These are phyloP conservation scores for Polydesmus complanatus DNA, from an alignment of 2,888 invertebrate genomes.

Conservation along the genomic window DNA sequence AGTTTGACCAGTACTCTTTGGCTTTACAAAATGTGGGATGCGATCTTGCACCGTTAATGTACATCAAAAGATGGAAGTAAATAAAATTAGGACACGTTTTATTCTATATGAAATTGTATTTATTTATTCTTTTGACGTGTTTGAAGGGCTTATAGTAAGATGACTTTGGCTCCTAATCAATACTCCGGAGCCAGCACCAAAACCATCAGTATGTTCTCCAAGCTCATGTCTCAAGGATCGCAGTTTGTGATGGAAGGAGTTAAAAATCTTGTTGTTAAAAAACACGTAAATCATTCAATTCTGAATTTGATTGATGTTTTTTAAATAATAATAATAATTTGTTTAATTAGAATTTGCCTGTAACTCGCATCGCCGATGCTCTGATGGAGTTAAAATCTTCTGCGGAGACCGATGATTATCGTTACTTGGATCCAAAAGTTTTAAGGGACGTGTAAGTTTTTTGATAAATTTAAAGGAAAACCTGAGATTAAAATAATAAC, in stretches of 20 bases:
- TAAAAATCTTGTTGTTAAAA: slow-evolving; percentile 94
- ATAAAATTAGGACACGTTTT: no score
- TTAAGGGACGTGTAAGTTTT: slow-evolving; percentile 41
- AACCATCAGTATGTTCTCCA: slow-evolving; percentile 96
- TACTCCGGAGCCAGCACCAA: slow-evolving; percentile 72
- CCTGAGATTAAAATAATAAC: slow-evolving; percentile 4
- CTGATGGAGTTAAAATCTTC: slow-evolving; percentile 65
- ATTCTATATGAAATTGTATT: slow-evolving; percentile 6
- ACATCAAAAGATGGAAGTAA: slow-evolving; percentile 84
- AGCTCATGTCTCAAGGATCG: slow-evolving; percentile 89
- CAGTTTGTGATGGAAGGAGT: slow-evolving; percentile 99
- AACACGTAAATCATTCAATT: slow-evolving; percentile 68
- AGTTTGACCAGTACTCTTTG: slow-evolving; percentile 68
- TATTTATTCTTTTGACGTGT: slow-evolving; percentile 13
- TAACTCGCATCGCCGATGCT: slow-evolving; percentile 82
- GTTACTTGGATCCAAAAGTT: slow-evolving; percentile 91
- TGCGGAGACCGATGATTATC: slow-evolving; percentile 69
- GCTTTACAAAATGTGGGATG: slow-evolving; percentile 66
- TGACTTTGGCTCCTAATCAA: slow-evolving; percentile 56
- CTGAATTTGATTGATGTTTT: slow-evolving; percentile 8
- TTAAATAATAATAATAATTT: slow-evolving; percentile 6
- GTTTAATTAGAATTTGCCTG: slow-evolving; percentile 63
- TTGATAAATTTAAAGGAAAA: not conserved
- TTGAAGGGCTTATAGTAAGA: slow-evolving; percentile 59
- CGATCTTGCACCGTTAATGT: slow-evolving; percentile 69